Conservation (phyloP, 2,797 vertebrate genomes). For the Lacerta bilineata region DNA sequence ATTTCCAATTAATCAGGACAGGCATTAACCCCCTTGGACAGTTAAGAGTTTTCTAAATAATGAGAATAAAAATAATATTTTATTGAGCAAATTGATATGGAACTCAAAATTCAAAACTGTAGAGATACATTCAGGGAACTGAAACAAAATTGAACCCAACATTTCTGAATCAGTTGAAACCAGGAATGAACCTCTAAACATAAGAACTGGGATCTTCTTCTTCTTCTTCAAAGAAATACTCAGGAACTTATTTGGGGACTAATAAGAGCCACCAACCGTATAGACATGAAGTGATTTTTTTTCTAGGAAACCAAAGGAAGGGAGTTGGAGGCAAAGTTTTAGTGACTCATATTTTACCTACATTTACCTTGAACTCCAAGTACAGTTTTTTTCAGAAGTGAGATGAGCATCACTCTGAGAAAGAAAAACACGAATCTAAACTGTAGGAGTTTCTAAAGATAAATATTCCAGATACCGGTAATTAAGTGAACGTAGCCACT, state of each 20-base stretch:
- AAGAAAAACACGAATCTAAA: background rate
- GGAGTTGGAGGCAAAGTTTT: background rate
- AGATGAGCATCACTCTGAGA: background rate
- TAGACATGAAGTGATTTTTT: background rate
- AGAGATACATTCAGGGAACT: background rate
- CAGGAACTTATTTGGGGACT: background rate
- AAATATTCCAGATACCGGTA: background rate
- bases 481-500: no score
- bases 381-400: background rate
- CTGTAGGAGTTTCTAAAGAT: background rate
- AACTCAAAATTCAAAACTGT: background rate
- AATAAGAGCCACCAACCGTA: background rate
- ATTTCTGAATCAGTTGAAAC: background rate
- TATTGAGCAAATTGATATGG: background rate
- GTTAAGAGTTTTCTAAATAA: background rate
- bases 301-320: background rate
- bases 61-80: no score
- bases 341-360: background rate
- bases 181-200: background rate
- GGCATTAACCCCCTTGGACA: background rate
- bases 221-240: background rate
- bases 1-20: conserved; percentile 22
- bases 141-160: background rate
- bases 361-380: background rate
- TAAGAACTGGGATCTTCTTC: background rate